phyloP scores from a whole-genome alignment of 1,140 invertebrate species.

The Helicoverpa armigera region DNA sequence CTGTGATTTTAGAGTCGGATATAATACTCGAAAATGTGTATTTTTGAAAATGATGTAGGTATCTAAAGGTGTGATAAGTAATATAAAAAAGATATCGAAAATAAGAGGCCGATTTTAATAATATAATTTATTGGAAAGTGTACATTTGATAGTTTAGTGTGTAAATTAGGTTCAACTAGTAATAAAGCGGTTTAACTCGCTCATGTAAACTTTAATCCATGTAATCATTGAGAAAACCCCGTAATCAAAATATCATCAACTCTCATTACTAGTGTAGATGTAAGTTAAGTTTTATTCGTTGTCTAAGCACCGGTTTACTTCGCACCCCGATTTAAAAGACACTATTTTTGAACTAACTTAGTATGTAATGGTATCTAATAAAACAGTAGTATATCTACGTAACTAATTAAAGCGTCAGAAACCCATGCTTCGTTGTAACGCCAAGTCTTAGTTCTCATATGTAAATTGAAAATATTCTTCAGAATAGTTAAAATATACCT shows the following conservation, averaged over 20 bases:
- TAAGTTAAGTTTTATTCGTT: constrained; percentile 49
- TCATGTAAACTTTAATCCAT: constrained; percentile 23
- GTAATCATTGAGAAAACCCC: constrained; percentile 37
- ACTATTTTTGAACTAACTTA: constrained; percentile 55
- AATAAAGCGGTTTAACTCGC: constrained; percentile 15
- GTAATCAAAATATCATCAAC: constrained; percentile 33
- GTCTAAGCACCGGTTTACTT: constrained; percentile 59
- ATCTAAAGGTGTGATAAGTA: constrained; percentile 45
- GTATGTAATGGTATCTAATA: constrained; percentile 28
- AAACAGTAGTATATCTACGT: constrained; percentile 1
- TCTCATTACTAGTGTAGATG: constrained; percentile 32
- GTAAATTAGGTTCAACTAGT: constrained; percentile 35
- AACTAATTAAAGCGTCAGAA: neutral
- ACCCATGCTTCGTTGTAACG: constrained; percentile 11
- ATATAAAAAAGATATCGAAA: constrained; percentile 38
- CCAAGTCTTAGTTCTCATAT: neutral
- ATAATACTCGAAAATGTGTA: constrained; percentile 55
- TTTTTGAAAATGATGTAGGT: constrained; percentile 53
- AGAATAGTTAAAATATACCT: neutral
- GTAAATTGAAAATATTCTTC: neutral
- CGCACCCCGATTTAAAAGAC: constrained; percentile 54
- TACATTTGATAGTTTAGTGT: constrained; percentile 44
- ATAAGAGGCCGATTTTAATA: constrained; percentile 43
- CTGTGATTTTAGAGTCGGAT: constrained; percentile 56
- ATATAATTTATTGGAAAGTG: constrained; percentile 49